These are phyloP conservation scores for Proctacanthus coquilletti DNA, from an alignment of 1,140 invertebrate species.

Conservation along the genomic window DNA sequence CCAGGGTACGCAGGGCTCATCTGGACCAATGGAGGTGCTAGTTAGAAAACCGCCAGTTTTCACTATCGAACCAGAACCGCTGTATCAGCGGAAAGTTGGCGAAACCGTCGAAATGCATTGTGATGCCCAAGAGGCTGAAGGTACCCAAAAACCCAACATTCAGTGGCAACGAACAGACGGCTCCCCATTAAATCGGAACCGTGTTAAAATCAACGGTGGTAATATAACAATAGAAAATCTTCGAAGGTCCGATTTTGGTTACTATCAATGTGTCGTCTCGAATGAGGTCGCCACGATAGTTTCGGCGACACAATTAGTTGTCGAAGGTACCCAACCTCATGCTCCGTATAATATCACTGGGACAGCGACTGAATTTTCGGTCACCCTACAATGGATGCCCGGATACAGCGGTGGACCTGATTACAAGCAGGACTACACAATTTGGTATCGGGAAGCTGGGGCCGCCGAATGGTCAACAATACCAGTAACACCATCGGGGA, in stretches of 20 bases:
- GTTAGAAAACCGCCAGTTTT: constrained; percentile 82
- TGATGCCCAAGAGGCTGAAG: constrained; percentile 75
- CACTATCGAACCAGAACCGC: constrained; percentile 63
- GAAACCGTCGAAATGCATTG: constrained; percentile 87
- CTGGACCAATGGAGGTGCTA: constrained; percentile 87
- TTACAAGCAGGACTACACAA: constrained; percentile 86
- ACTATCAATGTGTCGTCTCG: constrained; percentile 85
- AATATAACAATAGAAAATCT: constrained; percentile 85
- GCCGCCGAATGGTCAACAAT: constrained; percentile 79
- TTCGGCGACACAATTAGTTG: constrained; percentile 74
- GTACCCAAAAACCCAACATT: constrained; percentile 77
- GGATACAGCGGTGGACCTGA: constrained; percentile 88
- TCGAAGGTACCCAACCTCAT: constrained; percentile 91
- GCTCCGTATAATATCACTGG: constrained; percentile 88
- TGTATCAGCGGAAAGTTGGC: constrained; percentile 77
- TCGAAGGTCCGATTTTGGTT: constrained; percentile 77
- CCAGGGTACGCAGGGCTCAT: constrained; percentile 82
- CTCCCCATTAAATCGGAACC: constrained; percentile 49
- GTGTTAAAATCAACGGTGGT: constrained; percentile 60
- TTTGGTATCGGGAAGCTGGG: constrained; percentile 76
- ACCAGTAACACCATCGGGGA: constrained; percentile 79
- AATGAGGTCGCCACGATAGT: constrained; percentile 92
- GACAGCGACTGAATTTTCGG: constrained; percentile 72
- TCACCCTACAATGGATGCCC: constrained; percentile 80
- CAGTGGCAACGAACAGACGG: constrained; percentile 81